These are phyloP conservation scores for Carcina quercana DNA, from an alignment of 2,888 invertebrate species.

Conservation along the genomic window DNA sequence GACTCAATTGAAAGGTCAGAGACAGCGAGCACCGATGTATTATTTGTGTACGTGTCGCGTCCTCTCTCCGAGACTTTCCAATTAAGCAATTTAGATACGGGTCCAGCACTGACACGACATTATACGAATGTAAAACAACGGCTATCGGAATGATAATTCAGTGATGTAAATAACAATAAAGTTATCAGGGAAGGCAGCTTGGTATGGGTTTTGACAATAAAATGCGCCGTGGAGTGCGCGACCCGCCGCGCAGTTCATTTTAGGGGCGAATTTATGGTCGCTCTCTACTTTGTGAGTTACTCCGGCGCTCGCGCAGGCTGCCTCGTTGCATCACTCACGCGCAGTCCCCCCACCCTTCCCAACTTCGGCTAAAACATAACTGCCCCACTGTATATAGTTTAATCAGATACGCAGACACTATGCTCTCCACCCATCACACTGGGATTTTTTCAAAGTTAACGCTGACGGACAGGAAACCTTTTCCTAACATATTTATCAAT, in stretches of 20 bases:
- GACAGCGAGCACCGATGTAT: slow-evolving; percentile 40
- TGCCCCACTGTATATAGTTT: too few species aligned
- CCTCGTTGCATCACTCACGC: too few species aligned
- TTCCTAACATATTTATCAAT: too few species aligned
- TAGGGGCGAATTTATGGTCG: slow-evolving; percentile 56
- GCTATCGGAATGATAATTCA: slow-evolving; percentile 66
- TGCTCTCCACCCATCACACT: too few species aligned
- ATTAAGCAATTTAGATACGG: slow-evolving; percentile 74
- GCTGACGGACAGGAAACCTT: too few species aligned
- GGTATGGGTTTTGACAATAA: slow-evolving; percentile 71
- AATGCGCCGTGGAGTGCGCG: slow-evolving; percentile 51
- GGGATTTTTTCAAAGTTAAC: too few species aligned
- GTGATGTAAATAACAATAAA: slow-evolving; percentile 73
- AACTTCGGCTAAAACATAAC: too few species aligned
- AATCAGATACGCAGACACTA: too few species aligned
- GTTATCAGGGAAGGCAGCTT: slow-evolving; percentile 60
- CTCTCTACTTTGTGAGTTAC: slow-evolving; percentile 1
- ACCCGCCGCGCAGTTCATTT: slow-evolving; percentile 45
- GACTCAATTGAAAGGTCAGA: slow-evolving; percentile 54
- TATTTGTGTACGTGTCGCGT: slow-evolving; percentile 40
- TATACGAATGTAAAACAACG: slow-evolving; percentile 69
- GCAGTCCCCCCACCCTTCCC: too few species aligned
- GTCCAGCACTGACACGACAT: slow-evolving; percentile 51
- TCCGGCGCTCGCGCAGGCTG: too few species aligned
- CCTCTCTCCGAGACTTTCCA: slow-evolving; percentile 60